Conservation (phyloP, 2,113 vertebrate species). For the Tetraodon nigroviridis region DNA sequence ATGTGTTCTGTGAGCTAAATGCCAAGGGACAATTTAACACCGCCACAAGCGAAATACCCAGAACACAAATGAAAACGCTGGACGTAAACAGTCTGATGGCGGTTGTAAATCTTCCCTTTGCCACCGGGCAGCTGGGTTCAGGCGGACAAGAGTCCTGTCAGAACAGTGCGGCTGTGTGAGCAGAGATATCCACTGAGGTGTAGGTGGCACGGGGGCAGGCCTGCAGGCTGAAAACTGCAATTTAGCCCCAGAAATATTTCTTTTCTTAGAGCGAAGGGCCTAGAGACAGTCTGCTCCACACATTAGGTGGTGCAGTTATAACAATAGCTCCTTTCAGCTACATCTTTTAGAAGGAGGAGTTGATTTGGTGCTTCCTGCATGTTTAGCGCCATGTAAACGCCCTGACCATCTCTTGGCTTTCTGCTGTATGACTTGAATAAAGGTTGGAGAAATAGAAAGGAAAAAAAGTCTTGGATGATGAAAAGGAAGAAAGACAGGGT, state of each 20-base stretch:
- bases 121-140: conserved; percentile 39
- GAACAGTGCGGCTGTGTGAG: conserved; percentile 37
- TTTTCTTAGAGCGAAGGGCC: conserved; percentile 28
- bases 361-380: background rate
- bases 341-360: background rate
- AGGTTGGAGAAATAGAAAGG: conserved; percentile 28
- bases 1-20: conserved; percentile 7
- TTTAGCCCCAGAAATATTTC: conserved; percentile 24
- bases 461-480: conserved; percentile 21
- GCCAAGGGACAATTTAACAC: conserved; percentile 11
- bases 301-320: background rate
- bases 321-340: background rate
- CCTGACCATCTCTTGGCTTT: conserved; percentile 24
- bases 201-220: conserved; percentile 3
- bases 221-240: conserved; percentile 37
- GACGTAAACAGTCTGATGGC: conserved; percentile 55
- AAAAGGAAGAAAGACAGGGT: conserved; percentile 28
- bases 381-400: background rate
- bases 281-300: conserved; percentile 18
- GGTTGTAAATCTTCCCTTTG: conserved; percentile 52
- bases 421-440: background rate
- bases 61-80: conserved; percentile 45
- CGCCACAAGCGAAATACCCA: conserved; percentile 13
- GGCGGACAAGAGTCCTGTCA: conserved; percentile 39
- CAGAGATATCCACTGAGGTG: conserved; percentile 37